These are phyloP conservation scores for Parotia lawesii DNA, from an alignment of 2,113 vertebrate species.

Conservation along the genomic window DNA sequence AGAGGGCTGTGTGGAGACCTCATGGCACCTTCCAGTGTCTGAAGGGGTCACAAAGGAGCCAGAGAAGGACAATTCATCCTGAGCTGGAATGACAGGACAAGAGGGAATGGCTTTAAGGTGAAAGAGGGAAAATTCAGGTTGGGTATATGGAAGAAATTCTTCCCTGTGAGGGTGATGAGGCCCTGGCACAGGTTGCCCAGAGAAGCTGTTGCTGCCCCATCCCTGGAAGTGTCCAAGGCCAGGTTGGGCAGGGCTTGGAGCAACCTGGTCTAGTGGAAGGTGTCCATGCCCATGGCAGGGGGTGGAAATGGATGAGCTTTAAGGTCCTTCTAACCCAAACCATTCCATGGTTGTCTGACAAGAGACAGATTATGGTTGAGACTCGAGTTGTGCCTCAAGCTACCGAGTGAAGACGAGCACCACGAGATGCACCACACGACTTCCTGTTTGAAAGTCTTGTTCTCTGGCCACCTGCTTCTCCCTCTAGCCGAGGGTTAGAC, in stretches of 20 bases:
- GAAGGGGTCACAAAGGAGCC: too few relatives aligned
- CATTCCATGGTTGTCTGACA: not conserved
- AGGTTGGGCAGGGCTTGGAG: rapidly evolving
- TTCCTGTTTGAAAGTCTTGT: slow-evolving; percentile 37
- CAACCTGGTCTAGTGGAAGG: rapidly evolving
- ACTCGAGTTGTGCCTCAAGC: not conserved
- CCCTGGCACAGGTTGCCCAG: not conserved
- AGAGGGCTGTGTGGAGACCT: not conserved
- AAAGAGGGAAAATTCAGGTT: not conserved
- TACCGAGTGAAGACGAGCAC: not conserved
- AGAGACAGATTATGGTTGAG: not conserved
- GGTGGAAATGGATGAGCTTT: not conserved
- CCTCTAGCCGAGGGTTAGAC: not conserved
- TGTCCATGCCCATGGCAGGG: not conserved
- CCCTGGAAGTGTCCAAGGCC: not conserved
- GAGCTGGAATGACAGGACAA: not conserved
- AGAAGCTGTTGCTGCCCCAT: not conserved
- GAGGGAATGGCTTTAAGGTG: not conserved
- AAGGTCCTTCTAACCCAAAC: not conserved
- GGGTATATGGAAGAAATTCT: not conserved
- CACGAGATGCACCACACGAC: not conserved
- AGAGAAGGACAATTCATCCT: not conserved
- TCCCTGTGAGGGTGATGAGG: not conserved
- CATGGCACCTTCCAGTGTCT: not conserved
- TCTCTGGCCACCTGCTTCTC: slow-evolving; percentile 44